A percentile compares a stretch with the other conserved stretches of the same genome.
Evolutionary conservation across 2,797 vertebrate genomes (phyloP).

Genomic region (Eidolon dupreanum): DNA sequence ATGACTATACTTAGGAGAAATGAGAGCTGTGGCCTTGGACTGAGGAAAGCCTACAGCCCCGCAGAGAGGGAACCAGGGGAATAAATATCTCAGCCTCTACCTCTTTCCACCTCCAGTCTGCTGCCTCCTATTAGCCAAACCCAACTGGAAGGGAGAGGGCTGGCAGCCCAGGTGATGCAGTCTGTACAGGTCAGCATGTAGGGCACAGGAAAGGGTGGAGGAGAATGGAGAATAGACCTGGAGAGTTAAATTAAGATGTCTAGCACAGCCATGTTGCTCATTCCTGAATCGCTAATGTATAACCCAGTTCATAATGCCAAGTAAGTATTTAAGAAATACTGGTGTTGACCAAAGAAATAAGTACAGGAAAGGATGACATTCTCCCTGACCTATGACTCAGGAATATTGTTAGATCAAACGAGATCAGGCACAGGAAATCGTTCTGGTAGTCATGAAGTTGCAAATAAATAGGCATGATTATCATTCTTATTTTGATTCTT

Average conservation of each 20-base stretch:
- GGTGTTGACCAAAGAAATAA: neutral
- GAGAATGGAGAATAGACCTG: neutral
- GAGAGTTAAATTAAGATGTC: neutral
- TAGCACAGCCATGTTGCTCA: neutral
- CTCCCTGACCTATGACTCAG: neutral
- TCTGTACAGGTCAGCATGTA: neutral
- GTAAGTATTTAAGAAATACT: neutral
- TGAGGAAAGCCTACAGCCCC: neutral
- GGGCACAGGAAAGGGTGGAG: neutral
- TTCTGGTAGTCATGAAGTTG: neutral
- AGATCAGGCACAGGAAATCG: neutral
- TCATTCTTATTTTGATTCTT: neutral
- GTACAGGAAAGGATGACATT: neutral
- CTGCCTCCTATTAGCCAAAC: neutral
- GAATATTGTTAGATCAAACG: neutral
- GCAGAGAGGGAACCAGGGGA: neutral
- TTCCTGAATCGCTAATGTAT: neutral
- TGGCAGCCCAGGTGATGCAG: neutral
- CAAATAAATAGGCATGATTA: neutral
- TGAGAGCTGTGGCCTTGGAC: neutral
- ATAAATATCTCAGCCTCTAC: neutral
- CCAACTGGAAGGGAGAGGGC: neutral
- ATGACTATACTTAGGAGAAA: neutral
- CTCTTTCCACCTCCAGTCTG: neutral
- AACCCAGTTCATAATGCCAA: neutral